Conservation (phyloP, 2,888 invertebrate genomes). For the Ptilodon capucinus region DNA sequence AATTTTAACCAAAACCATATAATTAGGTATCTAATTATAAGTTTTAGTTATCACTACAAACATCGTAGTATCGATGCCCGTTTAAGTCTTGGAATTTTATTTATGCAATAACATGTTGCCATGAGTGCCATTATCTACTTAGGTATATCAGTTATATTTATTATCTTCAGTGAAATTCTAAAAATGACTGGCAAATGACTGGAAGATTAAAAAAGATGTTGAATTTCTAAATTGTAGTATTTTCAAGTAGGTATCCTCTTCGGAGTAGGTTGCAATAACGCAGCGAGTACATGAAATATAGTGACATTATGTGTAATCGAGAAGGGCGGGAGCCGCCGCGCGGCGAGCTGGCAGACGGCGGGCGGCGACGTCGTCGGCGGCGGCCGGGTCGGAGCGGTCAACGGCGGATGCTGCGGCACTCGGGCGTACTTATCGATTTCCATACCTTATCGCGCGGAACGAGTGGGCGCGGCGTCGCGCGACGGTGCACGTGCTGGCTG, state of each 20-base stretch:
- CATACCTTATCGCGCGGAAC: constrained; percentile 65
- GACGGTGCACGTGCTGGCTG: constrained; percentile 61
- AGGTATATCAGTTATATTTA: too few relatives aligned
- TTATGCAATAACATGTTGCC: too few relatives aligned
- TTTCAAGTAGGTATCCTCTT: too few relatives aligned
- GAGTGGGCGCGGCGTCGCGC: constrained; percentile 45
- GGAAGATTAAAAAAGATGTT: too few relatives aligned
- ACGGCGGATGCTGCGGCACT: constrained; percentile 52
- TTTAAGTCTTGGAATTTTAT: too few relatives aligned
- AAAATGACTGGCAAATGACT: too few relatives aligned
- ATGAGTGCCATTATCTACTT: too few relatives aligned
- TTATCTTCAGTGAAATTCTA: too few relatives aligned
- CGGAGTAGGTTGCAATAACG: not conserved
- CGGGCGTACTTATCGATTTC: constrained; percentile 60
- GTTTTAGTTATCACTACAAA: too few relatives aligned
- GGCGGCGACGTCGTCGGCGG: constrained; percentile 45
- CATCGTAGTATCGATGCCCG: too few relatives aligned
- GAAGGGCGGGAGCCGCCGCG: constrained; percentile 2
- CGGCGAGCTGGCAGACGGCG: constrained; percentile 7
- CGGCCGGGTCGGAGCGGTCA: constrained; percentile 37
- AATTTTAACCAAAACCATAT: too few relatives aligned
- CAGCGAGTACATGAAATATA: not conserved
- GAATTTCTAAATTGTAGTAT: not conserved
- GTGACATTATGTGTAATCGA: not conserved
- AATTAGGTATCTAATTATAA: too few relatives aligned